Evolutionary conservation across 2,888 invertebrate genomes (phyloP), one percentile per base, ranked within the genome.

Genomic region (Amiota minor): DNA sequence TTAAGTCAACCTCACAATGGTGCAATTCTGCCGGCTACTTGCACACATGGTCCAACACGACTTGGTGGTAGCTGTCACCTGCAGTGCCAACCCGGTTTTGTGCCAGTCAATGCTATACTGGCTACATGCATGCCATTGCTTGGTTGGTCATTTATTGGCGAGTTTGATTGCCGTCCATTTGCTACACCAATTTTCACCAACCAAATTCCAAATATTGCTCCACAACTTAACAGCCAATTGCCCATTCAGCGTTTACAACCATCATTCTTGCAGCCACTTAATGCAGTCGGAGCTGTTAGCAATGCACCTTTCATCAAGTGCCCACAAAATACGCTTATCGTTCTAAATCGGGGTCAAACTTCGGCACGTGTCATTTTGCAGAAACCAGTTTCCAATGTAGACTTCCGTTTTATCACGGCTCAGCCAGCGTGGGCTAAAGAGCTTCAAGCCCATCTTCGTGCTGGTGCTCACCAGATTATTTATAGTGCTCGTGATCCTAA

Each of bases 361-460:
- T 87, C 82, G 8, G 85, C 89, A 2, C 87, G 87, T 61, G 86
- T 90, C n/a, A 82, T 92, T 74, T 91, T 93, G 0, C 92, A 89
- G 45, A 87, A 86, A 72, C 92, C 92, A 0, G 88, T 92, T 81
- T 92, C 94, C 49, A 94, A 94, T 87, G 91, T 93, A 83, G 93
- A 94, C 86, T 93, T 92, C 76, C 92, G 92, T 78, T 91, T 92
- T 80, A 91, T 94, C 49, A 91, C 91, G 47, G 91, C 93, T 0
- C 90, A 90, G 64, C 94, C 94, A 2, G 77, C 90, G 2, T 93
- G 94, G 93, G 93, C 92, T 0, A 92, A 91, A 79, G 89, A 91
- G 75, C 89, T 93, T 75, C 91, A 91, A 78, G 92, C 91, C 23
- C 91, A 92, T 78, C 88, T 94, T 70, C 91, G 91, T 4, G 90